Conservation (phyloP, 1,140 invertebrate species). For the Papilio polyxenes region DNA sequence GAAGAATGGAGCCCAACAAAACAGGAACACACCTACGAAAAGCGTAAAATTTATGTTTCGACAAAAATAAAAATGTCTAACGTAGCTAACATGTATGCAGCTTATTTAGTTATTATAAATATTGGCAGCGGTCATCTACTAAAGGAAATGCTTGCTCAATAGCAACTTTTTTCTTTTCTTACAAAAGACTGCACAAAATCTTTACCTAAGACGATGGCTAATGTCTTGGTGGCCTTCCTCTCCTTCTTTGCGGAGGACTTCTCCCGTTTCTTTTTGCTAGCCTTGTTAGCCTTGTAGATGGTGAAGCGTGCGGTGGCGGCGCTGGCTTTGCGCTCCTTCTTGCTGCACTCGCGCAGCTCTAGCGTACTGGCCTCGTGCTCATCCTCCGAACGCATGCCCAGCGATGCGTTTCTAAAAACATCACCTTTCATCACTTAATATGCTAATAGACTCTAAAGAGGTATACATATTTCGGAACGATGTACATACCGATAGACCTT, state of each 20-base stretch:
- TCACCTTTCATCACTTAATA: not conserved
- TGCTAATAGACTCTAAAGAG: too few species aligned
- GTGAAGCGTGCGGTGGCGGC: constrained; percentile 89
- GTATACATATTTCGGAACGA: too few species aligned
- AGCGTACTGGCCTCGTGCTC: constrained; percentile 67
- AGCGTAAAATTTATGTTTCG: not conserved
- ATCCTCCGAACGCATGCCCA: constrained; percentile 78
- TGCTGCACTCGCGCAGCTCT: constrained; percentile 75
- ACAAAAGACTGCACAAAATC: too few species aligned
- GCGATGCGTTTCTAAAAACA: constrained; percentile 77
- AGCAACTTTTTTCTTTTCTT: too few species aligned
- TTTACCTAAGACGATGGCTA: constrained; percentile 98
- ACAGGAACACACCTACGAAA: constrained; percentile 91
- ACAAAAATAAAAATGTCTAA: too few species aligned
- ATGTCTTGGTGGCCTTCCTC: constrained; percentile 99
- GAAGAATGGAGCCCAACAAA: constrained; percentile 99
- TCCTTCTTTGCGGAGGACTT: constrained; percentile 97
- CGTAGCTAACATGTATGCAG: too few species aligned
- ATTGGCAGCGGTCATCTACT: too few species aligned
- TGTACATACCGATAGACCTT: too few species aligned
- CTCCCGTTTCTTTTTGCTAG: constrained; percentile 96
- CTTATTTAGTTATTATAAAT: too few species aligned
- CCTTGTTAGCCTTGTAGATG: constrained; percentile 96
- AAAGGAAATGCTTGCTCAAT: too few species aligned
- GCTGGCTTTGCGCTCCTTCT: constrained; percentile 86